Conservation (phyloP, 2,113 vertebrate species). For the Alces alces region DNA sequence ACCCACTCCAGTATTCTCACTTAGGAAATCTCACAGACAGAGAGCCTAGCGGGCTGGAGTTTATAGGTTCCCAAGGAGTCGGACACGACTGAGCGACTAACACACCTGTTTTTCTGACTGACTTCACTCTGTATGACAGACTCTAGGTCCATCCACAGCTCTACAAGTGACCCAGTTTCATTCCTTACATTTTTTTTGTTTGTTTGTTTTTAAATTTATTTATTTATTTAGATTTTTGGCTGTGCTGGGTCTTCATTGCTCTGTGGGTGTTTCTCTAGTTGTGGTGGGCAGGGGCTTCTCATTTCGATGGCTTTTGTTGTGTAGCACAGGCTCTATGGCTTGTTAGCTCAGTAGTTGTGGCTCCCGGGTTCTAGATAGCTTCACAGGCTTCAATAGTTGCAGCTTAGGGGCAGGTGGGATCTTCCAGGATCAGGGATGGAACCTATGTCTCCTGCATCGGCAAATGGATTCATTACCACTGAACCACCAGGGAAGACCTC, state of each 20-base stretch:
- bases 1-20: neutral
- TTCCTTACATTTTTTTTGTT: neutral
- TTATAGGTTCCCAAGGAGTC: neutral
- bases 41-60: rapidly evolving
- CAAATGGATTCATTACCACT: neutral
- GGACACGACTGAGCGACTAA: neutral
- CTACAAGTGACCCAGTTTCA: neutral
- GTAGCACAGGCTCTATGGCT: rapidly evolving
- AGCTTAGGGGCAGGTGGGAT: neutral
- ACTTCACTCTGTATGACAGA: neutral
- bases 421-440: neutral
- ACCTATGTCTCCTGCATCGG: neutral
- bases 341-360: neutral
- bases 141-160: neutral
- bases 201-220: neutral
- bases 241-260: neutral
- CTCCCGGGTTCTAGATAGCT: neutral
- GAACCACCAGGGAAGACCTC: neutral
- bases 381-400: neutral
- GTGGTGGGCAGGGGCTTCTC: neutral
- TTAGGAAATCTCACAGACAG: neutral
- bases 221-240: neutral
- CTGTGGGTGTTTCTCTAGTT: neutral
- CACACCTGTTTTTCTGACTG: neutral
- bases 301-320: neutral